These are phyloP conservation scores for Zaprionus taronus DNA, from an alignment of 1,140 invertebrate species.

Conservation along the genomic window DNA sequence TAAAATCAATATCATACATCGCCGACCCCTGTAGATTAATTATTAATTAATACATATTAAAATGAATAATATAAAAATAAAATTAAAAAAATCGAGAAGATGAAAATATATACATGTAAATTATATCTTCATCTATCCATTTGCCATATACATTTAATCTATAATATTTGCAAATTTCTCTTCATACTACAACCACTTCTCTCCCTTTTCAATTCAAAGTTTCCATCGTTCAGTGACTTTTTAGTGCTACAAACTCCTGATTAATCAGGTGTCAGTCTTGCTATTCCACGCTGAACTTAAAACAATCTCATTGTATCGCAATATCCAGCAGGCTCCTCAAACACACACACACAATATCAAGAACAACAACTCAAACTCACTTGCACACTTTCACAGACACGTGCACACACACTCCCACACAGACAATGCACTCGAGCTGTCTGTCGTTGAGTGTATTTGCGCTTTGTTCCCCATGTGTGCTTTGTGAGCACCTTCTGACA, in stretches of 20 bases:
- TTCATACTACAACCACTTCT: not conserved
- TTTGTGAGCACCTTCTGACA: slow-evolving; percentile 54
- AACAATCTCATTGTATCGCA: slow-evolving; percentile 2
- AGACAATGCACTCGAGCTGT: slow-evolving; percentile 60
- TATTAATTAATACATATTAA: not conserved
- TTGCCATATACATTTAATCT: too few relatives aligned
- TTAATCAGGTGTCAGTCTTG: slow-evolving; percentile 3
- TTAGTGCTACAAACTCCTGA: not conserved
- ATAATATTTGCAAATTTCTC: too few relatives aligned
- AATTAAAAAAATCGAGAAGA: too few relatives aligned
- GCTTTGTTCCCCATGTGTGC: slow-evolving; percentile 69
- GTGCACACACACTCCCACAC: not conserved
- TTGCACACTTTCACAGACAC: slow-evolving; percentile 9
- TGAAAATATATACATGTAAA: too few relatives aligned
- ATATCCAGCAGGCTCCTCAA: slow-evolving; percentile 1
- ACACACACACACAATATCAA: not conserved
- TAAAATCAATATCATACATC: too few relatives aligned
- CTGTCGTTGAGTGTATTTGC: slow-evolving; percentile 73
- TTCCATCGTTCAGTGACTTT: not conserved
- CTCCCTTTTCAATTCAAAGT: not conserved
- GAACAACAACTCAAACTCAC: not conserved
- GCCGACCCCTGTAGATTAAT: not conserved
- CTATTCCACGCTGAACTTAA: not conserved
- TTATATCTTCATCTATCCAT: too few relatives aligned
- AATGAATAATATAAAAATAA: too few relatives aligned